These are phyloP conservation scores for Achroia grisella DNA, from an alignment of 1,140 invertebrate genomes.

Conservation along the genomic window DNA sequence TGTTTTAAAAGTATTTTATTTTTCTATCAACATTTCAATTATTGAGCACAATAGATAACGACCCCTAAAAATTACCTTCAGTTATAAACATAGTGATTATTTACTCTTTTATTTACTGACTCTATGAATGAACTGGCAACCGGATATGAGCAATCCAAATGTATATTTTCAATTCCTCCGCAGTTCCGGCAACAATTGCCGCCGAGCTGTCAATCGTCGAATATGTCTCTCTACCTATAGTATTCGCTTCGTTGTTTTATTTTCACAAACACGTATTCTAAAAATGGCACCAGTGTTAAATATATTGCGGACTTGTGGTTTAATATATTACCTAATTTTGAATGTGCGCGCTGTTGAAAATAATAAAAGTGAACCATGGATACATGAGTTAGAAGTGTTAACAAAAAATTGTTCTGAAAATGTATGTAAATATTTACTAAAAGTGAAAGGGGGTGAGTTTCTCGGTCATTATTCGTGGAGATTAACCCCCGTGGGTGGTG, in stretches of 20 bases:
- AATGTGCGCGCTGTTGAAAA: constrained; percentile 31
- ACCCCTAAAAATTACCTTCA: too few species aligned
- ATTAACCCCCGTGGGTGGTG: constrained; percentile 45
- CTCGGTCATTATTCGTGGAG: constrained; percentile 58
- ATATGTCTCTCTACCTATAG: neutral
- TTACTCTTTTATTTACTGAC: too few species aligned
- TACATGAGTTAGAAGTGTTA: constrained; percentile 46
- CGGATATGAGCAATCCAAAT: constrained; percentile 51
- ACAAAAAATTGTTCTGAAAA: constrained; percentile 47
- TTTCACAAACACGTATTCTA: constrained; percentile 21
- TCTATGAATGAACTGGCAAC: neutral
- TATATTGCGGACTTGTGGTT: constrained; percentile 68
- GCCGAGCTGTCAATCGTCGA: constrained; percentile 53
- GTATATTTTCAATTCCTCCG: constrained; percentile 24
- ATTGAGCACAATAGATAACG: too few species aligned
- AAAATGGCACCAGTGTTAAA: constrained; percentile 55
- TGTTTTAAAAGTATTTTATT: too few species aligned
- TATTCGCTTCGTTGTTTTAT: constrained; percentile 27
- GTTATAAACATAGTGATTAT: too few species aligned
- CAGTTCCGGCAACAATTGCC: constrained; percentile 65
- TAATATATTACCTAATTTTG: constrained; percentile 49
- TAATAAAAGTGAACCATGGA: constrained; percentile 39
- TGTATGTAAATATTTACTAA: constrained; percentile 64
- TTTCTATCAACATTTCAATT: too few species aligned
- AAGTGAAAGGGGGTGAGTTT: constrained; percentile 52